A percentile compares a stretch with the other conserved stretches of the same genome.
phyloP scores from a whole-genome alignment of 2,113 vertebrate species.

The Fregetta grallaria region DNA sequence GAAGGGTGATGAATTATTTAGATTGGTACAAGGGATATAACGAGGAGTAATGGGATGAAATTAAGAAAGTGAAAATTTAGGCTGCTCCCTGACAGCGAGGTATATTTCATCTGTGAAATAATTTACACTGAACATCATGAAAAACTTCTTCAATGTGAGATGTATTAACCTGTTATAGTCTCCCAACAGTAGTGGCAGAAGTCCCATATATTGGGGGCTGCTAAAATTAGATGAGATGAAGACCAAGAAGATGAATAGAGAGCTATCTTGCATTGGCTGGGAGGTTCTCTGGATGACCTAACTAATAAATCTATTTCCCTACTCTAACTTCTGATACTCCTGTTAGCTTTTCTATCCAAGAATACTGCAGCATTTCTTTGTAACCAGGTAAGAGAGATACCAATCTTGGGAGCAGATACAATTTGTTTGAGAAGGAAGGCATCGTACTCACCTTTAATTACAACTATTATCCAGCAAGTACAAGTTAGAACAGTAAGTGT shows the following conservation, averaged over 20 bases:
- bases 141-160: background rate
- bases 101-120: constrained; percentile 52
- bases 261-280: background rate
- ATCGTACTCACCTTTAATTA: background rate
- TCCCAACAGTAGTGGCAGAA: background rate
- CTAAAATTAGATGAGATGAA: background rate
- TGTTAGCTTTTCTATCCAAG: background rate
- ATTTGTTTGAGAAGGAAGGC: background rate
- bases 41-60: constrained; percentile 52
- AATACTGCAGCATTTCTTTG: background rate
- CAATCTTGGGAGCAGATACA: background rate
- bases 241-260: background rate
- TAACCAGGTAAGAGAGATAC: background rate
- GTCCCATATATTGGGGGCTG: background rate
- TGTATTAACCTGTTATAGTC: background rate
- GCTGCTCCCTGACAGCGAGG: constrained; percentile 29
- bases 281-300: background rate
- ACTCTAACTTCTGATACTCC: background rate
- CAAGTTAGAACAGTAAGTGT: background rate
- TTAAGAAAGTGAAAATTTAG: constrained; percentile 58
- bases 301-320: background rate
- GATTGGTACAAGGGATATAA: constrained; percentile 57
- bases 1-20: constrained; percentile 61
- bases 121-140: constrained; percentile 32
- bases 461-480: background rate